Evolutionary conservation across 2,797 vertebrate genomes (phyloP), one percentile per base, ranked within the genome.

Genomic region (Halcyon chelicuti): DNA sequence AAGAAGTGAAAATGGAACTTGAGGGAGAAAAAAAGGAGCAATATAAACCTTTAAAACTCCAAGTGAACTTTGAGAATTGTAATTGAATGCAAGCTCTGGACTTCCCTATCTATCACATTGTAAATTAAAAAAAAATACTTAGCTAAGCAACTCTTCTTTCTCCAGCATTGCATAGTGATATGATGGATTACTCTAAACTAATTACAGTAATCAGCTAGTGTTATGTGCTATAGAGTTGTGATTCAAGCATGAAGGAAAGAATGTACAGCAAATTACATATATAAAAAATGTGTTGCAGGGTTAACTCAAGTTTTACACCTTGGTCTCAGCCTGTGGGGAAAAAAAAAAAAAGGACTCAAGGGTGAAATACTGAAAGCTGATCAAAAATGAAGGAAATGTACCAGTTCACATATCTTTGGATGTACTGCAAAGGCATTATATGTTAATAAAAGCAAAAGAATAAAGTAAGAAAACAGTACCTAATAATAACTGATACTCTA

Each of bases 391-490:
- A 94, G 92, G 81, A 96, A 97, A 83, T 62, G 51, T 90, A 96
- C 71, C 61, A 91, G 46, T 91, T 93, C 88, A 63, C 87, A 33
- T 95, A 65, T 90, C 74, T 97, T 91, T 94, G 88, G 70, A 89
- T 91, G 71, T 77, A 62, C 71, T 96, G 95, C 90, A 96, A 90
- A 96, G 42, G 74, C 77, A 91, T 94, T 96, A 81, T 96, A 71
- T 84, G 70, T 94, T 96, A 95, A 96, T 96, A 97, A 97, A 97
- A 95, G 86, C 37, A 63, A 86, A 96, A 95, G 81, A 96, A 93
- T 91, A 95, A 97, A 97, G 92, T 93, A 94, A 97, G 90, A 97
- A 97, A 97, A 75, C 93, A 97, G 92, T 95, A 71, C 86, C 86
- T 88, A 95, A 85, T 95, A 95, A 95, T 94, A 97, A 90, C 60